Evolutionary conservation across 1,140 invertebrate species (phyloP).

Genomic region (Drosophila sp.): DNA sequence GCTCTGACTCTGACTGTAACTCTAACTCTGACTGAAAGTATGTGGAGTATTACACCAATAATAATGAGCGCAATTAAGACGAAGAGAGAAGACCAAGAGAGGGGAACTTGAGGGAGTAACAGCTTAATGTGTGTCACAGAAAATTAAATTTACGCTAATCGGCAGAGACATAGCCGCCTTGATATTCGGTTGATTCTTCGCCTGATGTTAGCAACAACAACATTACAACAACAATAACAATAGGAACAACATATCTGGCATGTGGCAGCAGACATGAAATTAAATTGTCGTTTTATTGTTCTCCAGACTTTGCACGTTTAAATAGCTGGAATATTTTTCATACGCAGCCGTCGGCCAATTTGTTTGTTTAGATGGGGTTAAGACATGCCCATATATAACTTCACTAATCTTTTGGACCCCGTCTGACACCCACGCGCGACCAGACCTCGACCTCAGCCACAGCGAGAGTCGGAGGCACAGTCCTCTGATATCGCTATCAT

Average conservation of each 20-base stretch:
- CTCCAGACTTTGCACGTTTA: conserved; percentile 62
- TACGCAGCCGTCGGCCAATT: conserved; percentile 65
- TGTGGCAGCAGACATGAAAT: conserved; percentile 66
- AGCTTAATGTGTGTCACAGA: conserved; percentile 81
- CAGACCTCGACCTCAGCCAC: conserved; percentile 44
- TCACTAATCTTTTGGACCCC: conserved; percentile 62
- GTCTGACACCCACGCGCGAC: conserved; percentile 50
- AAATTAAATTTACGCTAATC: conserved; percentile 81
- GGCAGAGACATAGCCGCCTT: conserved; percentile 17
- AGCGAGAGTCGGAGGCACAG: too few species aligned
- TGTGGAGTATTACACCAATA: conserved; percentile 69
- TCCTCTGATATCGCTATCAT: conserved; percentile 8
- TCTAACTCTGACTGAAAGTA: conserved; percentile 48
- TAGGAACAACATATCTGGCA: conserved; percentile 35
- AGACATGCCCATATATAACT: conserved; percentile 81
- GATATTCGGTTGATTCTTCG: conserved; percentile 1
- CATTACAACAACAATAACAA: conserved; percentile 7
- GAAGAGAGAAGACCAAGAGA: conserved; percentile 3
- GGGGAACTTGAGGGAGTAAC: conserved; percentile 28
- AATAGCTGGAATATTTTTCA: conserved; percentile 76
- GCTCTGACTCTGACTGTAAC: too few species aligned
- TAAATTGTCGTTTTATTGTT: conserved; percentile 82
- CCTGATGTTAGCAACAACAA: conserved; percentile 2
- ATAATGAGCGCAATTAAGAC: conserved; percentile 78
- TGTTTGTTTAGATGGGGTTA: conserved; percentile 82